Conservation (phyloP, 2,113 vertebrate species). For the Protomyctophum bolini region DNA sequence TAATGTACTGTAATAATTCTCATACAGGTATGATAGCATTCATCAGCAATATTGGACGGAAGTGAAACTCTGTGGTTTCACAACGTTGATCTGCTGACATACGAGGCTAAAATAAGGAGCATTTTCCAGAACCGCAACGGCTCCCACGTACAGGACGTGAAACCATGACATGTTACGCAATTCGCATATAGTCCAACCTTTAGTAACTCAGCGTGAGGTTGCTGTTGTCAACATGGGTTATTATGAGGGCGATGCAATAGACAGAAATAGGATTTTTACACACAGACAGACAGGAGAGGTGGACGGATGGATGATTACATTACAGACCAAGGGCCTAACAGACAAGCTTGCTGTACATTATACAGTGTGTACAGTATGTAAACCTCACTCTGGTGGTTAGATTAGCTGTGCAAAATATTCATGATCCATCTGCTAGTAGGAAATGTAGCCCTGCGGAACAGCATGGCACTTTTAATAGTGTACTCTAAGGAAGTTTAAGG, state of each 20-base stretch:
- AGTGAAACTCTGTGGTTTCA: conserved; percentile 40
- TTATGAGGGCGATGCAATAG: too few relatives aligned
- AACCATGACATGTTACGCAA: background rate
- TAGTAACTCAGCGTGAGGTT: background rate
- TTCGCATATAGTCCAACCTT: background rate
- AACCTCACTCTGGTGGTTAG: background rate
- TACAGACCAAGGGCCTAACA: too few relatives aligned
- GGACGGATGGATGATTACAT: too few relatives aligned
- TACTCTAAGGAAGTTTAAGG: too few relatives aligned
- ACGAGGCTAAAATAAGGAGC: too few relatives aligned
- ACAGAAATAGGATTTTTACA: too few relatives aligned
- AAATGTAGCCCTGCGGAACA: background rate
- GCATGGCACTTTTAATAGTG: background rate
- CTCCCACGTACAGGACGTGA: conserved; percentile 18
- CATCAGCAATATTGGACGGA: conserved; percentile 33
- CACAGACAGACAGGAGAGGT: too few relatives aligned
- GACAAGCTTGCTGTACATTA: too few relatives aligned
- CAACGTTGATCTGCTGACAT: conserved; percentile 9
- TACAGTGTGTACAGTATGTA: background rate
- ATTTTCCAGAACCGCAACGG: background rate
- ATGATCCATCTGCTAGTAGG: background rate
- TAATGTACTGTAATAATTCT: too few relatives aligned
- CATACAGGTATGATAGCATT: too few relatives aligned
- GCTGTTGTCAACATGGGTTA: background rate
- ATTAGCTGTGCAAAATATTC: background rate